Evolutionary conservation across 2,797 vertebrate genomes (phyloP), one percentile per base, ranked within the genome.

Genomic region (Protosalanx chinensis): DNA sequence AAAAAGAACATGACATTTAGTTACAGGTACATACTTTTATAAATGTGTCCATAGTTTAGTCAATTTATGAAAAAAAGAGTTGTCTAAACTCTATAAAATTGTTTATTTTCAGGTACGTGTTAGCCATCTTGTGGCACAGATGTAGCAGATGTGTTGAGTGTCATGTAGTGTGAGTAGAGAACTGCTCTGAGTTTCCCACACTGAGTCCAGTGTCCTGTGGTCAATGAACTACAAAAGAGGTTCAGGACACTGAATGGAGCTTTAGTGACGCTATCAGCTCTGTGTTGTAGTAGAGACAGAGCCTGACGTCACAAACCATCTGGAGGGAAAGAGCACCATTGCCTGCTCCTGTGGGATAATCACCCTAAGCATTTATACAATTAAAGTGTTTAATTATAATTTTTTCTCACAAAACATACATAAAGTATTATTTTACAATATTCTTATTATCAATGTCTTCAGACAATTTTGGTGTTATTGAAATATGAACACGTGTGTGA

Each of bases 141-240:
- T 46, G 41, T 46, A 46, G 41, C 75, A 72, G 68, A 68, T 76
- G 73, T 76, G 58, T 49, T n/a, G 4, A 66, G n/a, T 64, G 35
- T 20, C 62, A 33, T 74, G 53, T 41, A 63, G 64, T 33, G 59
- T 81, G 77, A 75, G 80, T 74, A 78, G 41, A 35, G 58, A 69
- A 60, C 12, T 68, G 1, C 46, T 73, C 58, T 58, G 56, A 81
- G 75, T 80, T 91, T 89, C 87, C 77, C 88, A 90, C 87, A 88
- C 80, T 81, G 51, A 69, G 63, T 75, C 68, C 60, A 83, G 81
- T 81, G 41, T 41, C 37, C 41, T 81, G 66, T 70, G 72, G 74
- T 84, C 81, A 81, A 53, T 81, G 33, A 16, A 70, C 56, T 2
- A 87, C 79, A 88, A 87, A 86, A 68, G 75, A 76, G 30, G 61